Percentiles rank a stretch among this genome's conserved stretches.
These are phyloP conservation scores for Podabrus alpinus DNA, from an alignment of 2,888 invertebrate species.

Conservation along the genomic window DNA sequence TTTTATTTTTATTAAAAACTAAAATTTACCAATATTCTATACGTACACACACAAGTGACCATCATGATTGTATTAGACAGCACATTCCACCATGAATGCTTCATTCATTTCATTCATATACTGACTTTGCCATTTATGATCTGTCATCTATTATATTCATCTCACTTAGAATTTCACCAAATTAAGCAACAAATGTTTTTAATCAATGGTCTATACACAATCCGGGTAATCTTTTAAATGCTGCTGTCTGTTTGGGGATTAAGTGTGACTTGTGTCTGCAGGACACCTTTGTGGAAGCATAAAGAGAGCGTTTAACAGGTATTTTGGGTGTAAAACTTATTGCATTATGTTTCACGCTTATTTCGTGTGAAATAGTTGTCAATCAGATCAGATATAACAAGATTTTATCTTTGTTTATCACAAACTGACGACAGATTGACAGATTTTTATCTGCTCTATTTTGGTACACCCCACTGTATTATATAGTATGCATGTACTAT, in stretches of 20 bases:
- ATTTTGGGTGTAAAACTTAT: conserved; percentile 46
- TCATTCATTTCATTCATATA: conserved; percentile 32
- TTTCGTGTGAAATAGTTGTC: conserved; percentile 36
- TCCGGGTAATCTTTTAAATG: conserved; percentile 50
- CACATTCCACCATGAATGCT: conserved; percentile 29
- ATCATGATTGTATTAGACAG: conserved; percentile 9
- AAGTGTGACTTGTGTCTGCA: conserved; percentile 47
- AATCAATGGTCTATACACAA: conserved; percentile 50
- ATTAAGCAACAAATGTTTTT: conserved; percentile 54
- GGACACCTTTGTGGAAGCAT: conserved; percentile 44
- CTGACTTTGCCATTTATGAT: conserved; percentile 45
- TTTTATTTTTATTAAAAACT: background rate
- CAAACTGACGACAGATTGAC: conserved; percentile 47
- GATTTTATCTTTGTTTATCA: conserved; percentile 42
- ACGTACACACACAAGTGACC: background rate
- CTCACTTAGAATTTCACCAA: conserved; percentile 48
- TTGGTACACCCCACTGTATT: background rate
- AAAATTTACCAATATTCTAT: background rate
- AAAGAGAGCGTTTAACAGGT: conserved; percentile 51
- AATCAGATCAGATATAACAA: conserved; percentile 35
- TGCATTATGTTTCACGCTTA: conserved; percentile 34
- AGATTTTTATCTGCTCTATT: conserved; percentile 35
- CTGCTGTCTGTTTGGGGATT: conserved; percentile 43
- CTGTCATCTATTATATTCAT: conserved; percentile 37
- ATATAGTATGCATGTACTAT: too few relatives aligned